A percentile compares a stretch with the other conserved stretches of the same genome.
These are phyloP conservation scores for zebrafish (Danio rerio) DNA, from an alignment of 2,113 vertebrate species.

Conservation along the genomic window GRCz12tu NC_133188.1:30330001-30330500, in stretches of 20 bases:
- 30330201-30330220: constrained; percentile 24
- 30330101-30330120: constrained; percentile 40
- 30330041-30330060: constrained; percentile 37
- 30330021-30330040: constrained; percentile 21
- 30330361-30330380: constrained; percentile 26
- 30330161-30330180: not conserved
- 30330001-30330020: not conserved
- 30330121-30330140: constrained; percentile 48
- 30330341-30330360: not conserved
- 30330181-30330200: constrained; percentile 19
- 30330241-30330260: not conserved
- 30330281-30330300: not conserved
- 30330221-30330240: not conserved
- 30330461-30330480: constrained; percentile 5
- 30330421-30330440: constrained; percentile 32
- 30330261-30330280: constrained; percentile 7
- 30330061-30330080: constrained; percentile 23
- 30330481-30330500: constrained; percentile 46
- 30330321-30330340: constrained; percentile 23
- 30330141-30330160: constrained; percentile 21
- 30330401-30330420: constrained; percentile 51
- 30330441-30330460: constrained; percentile 4
- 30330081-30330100: constrained; percentile 22
- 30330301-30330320: constrained; percentile 30
- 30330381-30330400: constrained; percentile 25